phyloP scores from a whole-genome alignment of 2,888 invertebrate species.

The Leucania comma region DNA sequence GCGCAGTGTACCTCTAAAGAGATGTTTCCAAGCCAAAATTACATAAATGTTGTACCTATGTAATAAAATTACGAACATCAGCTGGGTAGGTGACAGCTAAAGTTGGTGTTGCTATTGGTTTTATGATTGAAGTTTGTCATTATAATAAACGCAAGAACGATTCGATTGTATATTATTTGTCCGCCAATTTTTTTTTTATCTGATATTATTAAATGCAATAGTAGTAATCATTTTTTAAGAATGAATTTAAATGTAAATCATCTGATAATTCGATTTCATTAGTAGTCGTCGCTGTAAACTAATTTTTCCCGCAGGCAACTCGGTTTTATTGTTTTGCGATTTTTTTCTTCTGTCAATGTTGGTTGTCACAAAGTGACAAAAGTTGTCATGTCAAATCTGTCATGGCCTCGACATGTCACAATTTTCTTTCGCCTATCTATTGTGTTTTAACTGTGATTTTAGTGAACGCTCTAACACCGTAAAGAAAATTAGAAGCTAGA shows the following conservation, averaged over 20 bases:
- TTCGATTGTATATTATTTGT: background rate
- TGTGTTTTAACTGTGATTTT: slow-evolving; percentile 73
- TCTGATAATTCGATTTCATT: background rate
- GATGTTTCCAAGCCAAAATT: slow-evolving; percentile 76
- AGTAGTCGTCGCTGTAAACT: background rate
- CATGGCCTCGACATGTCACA: slow-evolving; percentile 65
- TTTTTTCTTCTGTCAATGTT: slow-evolving; percentile 40
- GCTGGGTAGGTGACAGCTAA: slow-evolving; percentile 70
- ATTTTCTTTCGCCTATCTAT: slow-evolving; percentile 67
- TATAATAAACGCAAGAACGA: background rate
- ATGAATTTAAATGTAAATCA: background rate
- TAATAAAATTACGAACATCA: slow-evolving; percentile 67
- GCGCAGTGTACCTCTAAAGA: slow-evolving; percentile 75
- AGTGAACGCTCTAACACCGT: slow-evolving; percentile 66
- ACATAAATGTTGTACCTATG: slow-evolving; percentile 77
- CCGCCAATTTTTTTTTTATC: background rate
- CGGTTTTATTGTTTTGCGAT: slow-evolving; percentile 19
- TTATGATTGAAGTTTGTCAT: slow-evolving; percentile 4
- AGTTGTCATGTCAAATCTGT: slow-evolving; percentile 54
- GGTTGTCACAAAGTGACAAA: too few relatives aligned
- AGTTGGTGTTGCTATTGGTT: slow-evolving; percentile 36
- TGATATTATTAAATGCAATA: too few relatives aligned
- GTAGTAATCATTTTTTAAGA: background rate
- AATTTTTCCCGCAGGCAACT: slow-evolving; percentile 21
- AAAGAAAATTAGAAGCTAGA: slow-evolving; percentile 57